Percentiles rank a stretch among this genome's conserved stretches.
phyloP scores from a whole-genome alignment of 1,140 invertebrate genomes.

The Odontomachus brunneus region DNA sequence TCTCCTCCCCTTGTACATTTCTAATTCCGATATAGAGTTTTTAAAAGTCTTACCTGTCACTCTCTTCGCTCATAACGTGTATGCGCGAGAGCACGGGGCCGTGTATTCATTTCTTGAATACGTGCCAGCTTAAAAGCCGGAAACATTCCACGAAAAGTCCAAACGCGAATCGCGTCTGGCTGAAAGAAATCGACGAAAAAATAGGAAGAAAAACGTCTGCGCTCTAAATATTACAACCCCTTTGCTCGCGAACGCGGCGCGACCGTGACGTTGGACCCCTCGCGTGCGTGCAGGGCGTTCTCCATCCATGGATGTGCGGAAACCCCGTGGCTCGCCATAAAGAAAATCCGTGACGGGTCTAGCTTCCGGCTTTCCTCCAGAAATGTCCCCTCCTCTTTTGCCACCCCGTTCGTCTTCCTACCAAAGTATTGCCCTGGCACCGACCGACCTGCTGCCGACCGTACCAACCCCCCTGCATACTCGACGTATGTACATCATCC shows the following conservation, averaged over 20 bases:
- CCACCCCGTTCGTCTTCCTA: slow-evolving; percentile 52
- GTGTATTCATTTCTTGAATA: slow-evolving; percentile 28
- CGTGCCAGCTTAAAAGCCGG: slow-evolving; percentile 58
- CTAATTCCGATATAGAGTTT: neutral
- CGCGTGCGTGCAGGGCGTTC: slow-evolving; percentile 43
- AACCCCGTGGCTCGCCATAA: slow-evolving; percentile 75
- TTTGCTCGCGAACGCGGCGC: slow-evolving; percentile 35
- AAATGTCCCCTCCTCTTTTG: slow-evolving; percentile 39
- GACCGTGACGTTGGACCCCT: slow-evolving; percentile 41
- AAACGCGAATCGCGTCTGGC: slow-evolving; percentile 42
- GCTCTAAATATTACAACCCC: slow-evolving; percentile 61
- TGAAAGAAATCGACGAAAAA: slow-evolving; percentile 45
- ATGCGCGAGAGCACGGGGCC: slow-evolving; percentile 3
- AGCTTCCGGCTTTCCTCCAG: slow-evolving; percentile 72
- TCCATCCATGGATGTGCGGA: slow-evolving; percentile 28
- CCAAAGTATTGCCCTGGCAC: slow-evolving; percentile 67
- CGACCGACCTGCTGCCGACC: slow-evolving; percentile 37
- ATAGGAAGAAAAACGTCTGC: slow-evolving; percentile 30
- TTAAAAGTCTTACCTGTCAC: slow-evolving; percentile 5
- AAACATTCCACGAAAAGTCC: slow-evolving; percentile 46
- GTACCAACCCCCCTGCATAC: slow-evolving; percentile 41
- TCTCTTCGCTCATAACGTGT: slow-evolving; percentile 12
- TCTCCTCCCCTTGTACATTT: neutral
- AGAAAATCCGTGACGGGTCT: slow-evolving; percentile 76
- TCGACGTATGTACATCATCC: slow-evolving; percentile 62